These are phyloP conservation scores for Harmothoe impar DNA, from an alignment of 2,888 invertebrate genomes.

Conservation along the genomic window DNA sequence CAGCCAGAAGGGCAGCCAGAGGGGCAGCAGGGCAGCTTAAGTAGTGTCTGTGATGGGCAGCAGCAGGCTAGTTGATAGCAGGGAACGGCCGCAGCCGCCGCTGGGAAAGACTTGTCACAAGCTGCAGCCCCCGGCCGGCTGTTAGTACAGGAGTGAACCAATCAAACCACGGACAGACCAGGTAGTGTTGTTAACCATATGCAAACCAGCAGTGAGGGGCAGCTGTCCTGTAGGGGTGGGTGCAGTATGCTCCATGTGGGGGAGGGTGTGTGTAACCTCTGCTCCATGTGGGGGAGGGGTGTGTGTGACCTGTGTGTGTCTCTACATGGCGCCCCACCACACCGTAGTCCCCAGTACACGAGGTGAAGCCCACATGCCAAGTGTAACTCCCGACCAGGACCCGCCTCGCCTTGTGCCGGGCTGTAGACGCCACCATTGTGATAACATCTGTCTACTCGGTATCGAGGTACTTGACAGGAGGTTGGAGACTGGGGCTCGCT, in stretches of 20 bases:
- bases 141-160: no score
- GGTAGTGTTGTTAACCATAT: no score
- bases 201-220: no score
- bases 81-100: not conserved
- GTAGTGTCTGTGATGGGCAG: slow-evolving; percentile 43
- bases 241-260: not conserved
- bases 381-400: slow-evolving; percentile 18
- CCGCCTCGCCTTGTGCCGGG: not conserved
- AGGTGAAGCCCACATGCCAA: slow-evolving; percentile 26
- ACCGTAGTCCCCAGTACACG: not conserved
- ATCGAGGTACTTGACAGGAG: not conserved
- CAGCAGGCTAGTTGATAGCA: slow-evolving; percentile 33
- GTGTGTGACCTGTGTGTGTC: no score
- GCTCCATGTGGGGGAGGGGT: no score
- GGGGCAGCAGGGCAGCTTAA: not conserved
- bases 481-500: not conserved
- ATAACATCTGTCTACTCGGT: not conserved
- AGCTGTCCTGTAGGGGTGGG: no score
- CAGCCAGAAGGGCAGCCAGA: not conserved
- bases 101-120: no score
- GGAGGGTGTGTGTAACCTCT: no score
- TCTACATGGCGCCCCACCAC: no score
- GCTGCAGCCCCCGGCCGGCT: no score
- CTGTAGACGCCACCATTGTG: not conserved
- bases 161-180: no score